These are phyloP conservation scores for Xiphydria camelus DNA, from an alignment of 2,888 invertebrate genomes.

Conservation along the genomic window DNA sequence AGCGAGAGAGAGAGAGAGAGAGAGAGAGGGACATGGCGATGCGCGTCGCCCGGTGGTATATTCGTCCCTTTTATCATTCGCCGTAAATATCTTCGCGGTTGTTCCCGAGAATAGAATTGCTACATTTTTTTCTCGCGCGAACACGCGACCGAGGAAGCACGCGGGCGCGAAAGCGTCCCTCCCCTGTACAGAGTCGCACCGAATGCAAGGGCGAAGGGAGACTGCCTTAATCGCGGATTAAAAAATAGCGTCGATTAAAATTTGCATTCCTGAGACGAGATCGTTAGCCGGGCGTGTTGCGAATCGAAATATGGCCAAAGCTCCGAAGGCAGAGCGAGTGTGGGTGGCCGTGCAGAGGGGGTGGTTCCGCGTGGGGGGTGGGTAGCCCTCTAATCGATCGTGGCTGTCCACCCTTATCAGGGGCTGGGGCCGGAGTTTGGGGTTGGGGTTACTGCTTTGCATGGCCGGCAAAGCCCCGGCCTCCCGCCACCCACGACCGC, in stretches of 20 bases:
- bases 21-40: no score
- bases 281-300: slow-evolving; percentile 45
- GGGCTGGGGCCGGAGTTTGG: slow-evolving; percentile 44
- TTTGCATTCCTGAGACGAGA: slow-evolving; percentile 28
- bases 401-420: slow-evolving; percentile 59
- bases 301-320: slow-evolving; percentile 43
- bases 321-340: slow-evolving; percentile 32
- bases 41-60: no score
- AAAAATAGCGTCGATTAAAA: slow-evolving; percentile 1
- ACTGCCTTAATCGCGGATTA: slow-evolving; percentile 1
- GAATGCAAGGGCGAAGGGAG: no score
- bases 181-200: no score
- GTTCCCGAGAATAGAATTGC: no score
- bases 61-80: no score
- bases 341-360: slow-evolving; percentile 27
- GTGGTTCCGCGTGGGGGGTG: slow-evolving; percentile 39
- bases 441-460: slow-evolving; percentile 46
- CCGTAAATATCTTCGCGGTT: no score
- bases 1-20: no score
- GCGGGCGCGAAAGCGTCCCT: no score
- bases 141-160: no score
- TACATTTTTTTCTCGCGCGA: no score
- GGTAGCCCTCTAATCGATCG: slow-evolving; percentile 58
- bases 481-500: slow-evolving; percentile 20
- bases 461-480: slow-evolving; percentile 37